Base-by-base conservation (phyloP, 2,113 vertebrate genomes). In the Ciconia maguari region DNA sequence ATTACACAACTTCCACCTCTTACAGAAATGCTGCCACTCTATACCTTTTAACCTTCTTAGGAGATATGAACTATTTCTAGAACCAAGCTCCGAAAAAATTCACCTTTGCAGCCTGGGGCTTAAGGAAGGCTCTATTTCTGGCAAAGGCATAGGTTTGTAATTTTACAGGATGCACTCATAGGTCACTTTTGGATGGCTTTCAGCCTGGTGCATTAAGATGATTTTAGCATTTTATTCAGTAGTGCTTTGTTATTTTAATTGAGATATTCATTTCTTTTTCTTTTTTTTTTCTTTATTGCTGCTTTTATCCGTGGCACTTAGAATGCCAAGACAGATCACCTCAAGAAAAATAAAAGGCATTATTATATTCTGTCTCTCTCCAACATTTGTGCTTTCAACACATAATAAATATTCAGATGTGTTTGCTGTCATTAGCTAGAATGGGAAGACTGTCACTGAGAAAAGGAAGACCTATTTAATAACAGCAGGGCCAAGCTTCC, bases 201-300 rank as follows among this genome's bases (percentile, higher is more conserved):
- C 89, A 91, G n/a, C 18, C 41, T 64, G 21, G 48, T 89, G 25
- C n/a, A 88, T 90, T 94, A 76, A 51, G 72, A 71, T 74, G 6
- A 74, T 86, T 91, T 94, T 97, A 91, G 34, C 61, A 41, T 83
- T 90, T 86, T 93, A 72, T 88, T 93, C 82, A 79, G 70, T 72
- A 82, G 84, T 68, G 65, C 34, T 92, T 93, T 94, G 52, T 91
- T 93, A 93, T 95, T 94, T 94, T 75, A 94, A 87, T 34, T 84
- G 54, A 79, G 55, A 57, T 83, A 60, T 64, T 91, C 0, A 46
- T 91, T 65, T 68, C 14, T 36, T 74, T 44, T 46, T 42, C 11
- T 55, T 55, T 21, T 78, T 25, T 46, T 29, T 51, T 65, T 25
- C 20, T 92, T 90, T 91, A 64, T 89, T 94, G 44, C 22, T 44